A percentile compares a stretch with the other conserved stretches of the same genome.
These are phyloP conservation scores for Vultur gryphus DNA, from an alignment of 2,797 vertebrate species.

Conservation along the genomic window DNA sequence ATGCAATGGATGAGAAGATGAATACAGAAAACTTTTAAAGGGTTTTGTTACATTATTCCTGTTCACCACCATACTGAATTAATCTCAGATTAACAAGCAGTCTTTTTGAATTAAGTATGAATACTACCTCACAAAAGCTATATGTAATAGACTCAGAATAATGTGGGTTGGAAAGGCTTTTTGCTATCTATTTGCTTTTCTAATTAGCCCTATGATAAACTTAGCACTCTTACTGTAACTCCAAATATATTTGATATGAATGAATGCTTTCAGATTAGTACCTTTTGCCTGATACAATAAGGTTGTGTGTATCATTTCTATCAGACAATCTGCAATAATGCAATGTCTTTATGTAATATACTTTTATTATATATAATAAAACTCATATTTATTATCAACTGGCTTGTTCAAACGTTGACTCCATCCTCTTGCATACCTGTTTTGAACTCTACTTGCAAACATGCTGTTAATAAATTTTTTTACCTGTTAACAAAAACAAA, in stretches of 20 bases:
- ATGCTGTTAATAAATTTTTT: background rate
- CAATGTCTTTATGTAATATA: background rate
- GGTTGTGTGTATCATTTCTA: background rate
- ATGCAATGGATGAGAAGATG: background rate
- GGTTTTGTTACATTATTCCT: background rate
- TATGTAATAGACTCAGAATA: background rate
- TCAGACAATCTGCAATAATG: background rate
- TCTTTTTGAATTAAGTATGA: background rate
- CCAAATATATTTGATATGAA: background rate
- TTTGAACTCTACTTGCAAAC: background rate
- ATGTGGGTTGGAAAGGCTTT: background rate
- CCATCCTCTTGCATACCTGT: background rate
- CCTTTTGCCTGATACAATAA: background rate
- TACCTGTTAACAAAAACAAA: background rate
- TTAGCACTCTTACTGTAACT: background rate
- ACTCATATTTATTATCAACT: background rate
- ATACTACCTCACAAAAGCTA: background rate
- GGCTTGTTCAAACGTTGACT: background rate
- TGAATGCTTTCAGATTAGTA: background rate
- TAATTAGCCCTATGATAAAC: background rate
- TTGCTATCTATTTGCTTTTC: constrained; percentile 1
- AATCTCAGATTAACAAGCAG: background rate
- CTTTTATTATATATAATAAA: constrained; percentile 13
- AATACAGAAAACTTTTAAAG: background rate
- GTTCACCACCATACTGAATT: background rate